Evolutionary conservation across 30 jellyfish, hydroid and myxozoan species (phyloP).

Genomic region (Cassiopea xamachana): DNA sequence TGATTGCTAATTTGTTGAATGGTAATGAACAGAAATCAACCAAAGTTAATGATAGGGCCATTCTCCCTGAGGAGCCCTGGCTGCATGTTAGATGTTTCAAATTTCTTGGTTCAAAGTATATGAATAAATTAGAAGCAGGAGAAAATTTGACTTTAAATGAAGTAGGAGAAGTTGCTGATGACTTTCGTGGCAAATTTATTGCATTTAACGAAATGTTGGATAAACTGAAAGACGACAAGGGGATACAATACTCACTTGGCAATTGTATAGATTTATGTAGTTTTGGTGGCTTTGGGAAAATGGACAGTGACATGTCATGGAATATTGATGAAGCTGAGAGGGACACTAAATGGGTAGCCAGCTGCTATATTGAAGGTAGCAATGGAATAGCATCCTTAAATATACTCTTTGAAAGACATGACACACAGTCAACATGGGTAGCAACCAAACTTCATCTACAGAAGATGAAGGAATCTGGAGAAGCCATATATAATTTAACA

Average conservation of each 20-base stretch:
- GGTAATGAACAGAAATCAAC: too few species aligned
- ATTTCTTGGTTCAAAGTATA: too few species aligned
- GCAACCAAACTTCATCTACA: slow-evolving; percentile 26
- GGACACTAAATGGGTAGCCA: slow-evolving; percentile 14
- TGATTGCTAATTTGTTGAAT: too few species aligned
- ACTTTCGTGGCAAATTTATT: not conserved
- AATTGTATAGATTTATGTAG: slow-evolving; percentile 16
- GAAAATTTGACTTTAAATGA: not conserved
- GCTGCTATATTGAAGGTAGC: slow-evolving; percentile 26
- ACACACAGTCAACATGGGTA: slow-evolving; percentile 19
- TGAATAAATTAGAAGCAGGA: too few species aligned
- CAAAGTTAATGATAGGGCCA: too few species aligned
- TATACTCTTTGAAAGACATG: slow-evolving; percentile 14
- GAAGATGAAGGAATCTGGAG: slow-evolving; percentile 34
- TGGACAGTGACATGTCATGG: not conserved
- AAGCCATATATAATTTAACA: slow-evolving; percentile 17
- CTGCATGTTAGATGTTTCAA: too few species aligned
- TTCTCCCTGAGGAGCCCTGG: too few species aligned
- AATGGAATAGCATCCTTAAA: not conserved
- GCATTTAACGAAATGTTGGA: not conserved
- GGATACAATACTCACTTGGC: slow-evolving; percentile 3
- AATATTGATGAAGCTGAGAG: not conserved
- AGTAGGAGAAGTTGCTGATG: not conserved
- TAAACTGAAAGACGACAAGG: slow-evolving; percentile 5
- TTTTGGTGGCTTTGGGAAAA: not conserved